Base-by-base conservation (phyloP, 2,888 invertebrate genomes). In the Drosophila infuscata region DNA sequence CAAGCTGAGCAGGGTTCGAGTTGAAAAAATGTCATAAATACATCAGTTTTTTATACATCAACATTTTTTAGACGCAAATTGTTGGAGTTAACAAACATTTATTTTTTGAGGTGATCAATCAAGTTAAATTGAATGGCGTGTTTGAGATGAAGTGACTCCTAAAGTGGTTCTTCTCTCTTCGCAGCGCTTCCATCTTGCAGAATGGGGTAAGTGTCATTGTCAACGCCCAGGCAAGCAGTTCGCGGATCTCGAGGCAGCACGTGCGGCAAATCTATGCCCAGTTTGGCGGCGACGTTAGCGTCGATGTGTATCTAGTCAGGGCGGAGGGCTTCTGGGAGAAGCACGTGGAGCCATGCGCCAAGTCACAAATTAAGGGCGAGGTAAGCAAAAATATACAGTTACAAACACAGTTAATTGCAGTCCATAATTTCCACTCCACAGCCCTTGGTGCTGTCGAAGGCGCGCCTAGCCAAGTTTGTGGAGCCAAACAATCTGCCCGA, bases 291-390 rank as follows among this genome's bases (percentile, higher is more conserved):
- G 93, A 93, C 68, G 94, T 94, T 68, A 92, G 93, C 51, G 93
- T 93, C 77, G 94, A 93, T 63, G 93, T 95, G 76, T 94, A 96
- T 85, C 95, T 97, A 69, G 93, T 97, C 74, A 94, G 96, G 83
- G 95, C 96, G 32, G 96, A 96, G 89, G 95, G 95, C 54, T 96
- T 96, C 93, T 95, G 96, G 95, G 96, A 96, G 89, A 96, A 96
- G 90, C 95, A 96, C 89, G 95, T 96, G 53, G 96, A 96, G 91
- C 95, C 95, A 82, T 96, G 96, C 91, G 94, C 96, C 59, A 95
- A 94, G 81, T 93, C 94, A 3, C 94, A 94, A 75, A 94, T 94
- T 78, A 94, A 95, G 79, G 94, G 94, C 86, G 95, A 95, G 94
- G 93, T 93, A 79, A 70, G 61, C 57, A 17, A 6, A 9, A 29